Base-by-base conservation (phyloP, 2,113 vertebrate genomes). In the Nothobranchius kuhntae region DNA sequence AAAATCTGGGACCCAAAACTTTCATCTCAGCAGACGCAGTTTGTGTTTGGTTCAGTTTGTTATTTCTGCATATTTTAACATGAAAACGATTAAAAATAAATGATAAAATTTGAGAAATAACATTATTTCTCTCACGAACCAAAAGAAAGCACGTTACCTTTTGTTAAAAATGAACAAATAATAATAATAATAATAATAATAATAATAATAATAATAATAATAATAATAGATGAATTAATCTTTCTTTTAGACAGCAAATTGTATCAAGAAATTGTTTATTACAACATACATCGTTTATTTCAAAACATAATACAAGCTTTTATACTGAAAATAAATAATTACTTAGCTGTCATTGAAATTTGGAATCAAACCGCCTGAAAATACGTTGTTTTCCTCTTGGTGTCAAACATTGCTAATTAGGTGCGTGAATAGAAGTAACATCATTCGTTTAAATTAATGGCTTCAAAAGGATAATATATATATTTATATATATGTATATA, bases 311-410 rank as follows among this genome's bases (percentile, higher is more conserved):
- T 91, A 93, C 93, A 94, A 95, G 95, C 94, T 98, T 45, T 96
- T 96, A 94, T 97, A 93, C 88, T 96, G 94, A 97, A 97, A 98
- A 98, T 96, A 98, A 98, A 98, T 97, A 97, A 97, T 94, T 91
- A 93, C 92, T 95, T 92, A 92, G 94, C 92, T 94, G 94, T 94
- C 93, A 93, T 95, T 94, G 93, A 94, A 91, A 95, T 96, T 96
- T 97, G 94, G 95, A 96, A 95, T 96, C 95, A 96, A 96, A 96
- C 95, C 95, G 9, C 94, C 91, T 13, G 96, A 98, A 98, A 97
- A 98, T 98, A 98, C 81, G 88, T 95, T 62, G 40, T 77, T 65
- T 67, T 50, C 56, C 56, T 58, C 68, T 68, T 66, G 56, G 65
- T 57, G 59, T 53, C 70, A 75, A 76, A 96, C 95, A 95, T 93